Evolutionary conservation across 2,113 vertebrate genomes (phyloP).

Genomic region (Helogale parvula): DNA sequence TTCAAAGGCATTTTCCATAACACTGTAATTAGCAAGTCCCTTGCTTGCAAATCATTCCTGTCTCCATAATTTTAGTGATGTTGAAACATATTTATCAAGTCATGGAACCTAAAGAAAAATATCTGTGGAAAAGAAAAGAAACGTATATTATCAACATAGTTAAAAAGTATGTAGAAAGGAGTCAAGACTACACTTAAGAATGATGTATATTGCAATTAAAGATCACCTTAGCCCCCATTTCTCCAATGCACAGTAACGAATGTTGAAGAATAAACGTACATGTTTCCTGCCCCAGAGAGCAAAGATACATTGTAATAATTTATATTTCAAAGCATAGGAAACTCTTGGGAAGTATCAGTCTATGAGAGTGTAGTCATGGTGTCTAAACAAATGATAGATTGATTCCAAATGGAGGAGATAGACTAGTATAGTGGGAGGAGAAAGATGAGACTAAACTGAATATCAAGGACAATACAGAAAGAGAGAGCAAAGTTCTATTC

Average conservation of each 20-base stretch:
- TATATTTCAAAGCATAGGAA: not conserved
- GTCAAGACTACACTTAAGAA: not conserved
- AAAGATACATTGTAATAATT: not conserved
- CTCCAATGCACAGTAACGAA: not conserved
- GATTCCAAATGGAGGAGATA: not conserved
- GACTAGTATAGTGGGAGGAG: not conserved
- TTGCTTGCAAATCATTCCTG: not conserved
- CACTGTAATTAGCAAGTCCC: constrained; percentile 19
- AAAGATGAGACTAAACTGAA: not conserved
- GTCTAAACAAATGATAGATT: not conserved
- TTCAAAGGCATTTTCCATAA: not conserved
- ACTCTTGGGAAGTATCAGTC: not conserved
- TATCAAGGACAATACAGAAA: not conserved
- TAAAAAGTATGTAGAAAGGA: not conserved
- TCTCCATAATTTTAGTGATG: not conserved
- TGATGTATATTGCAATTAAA: not conserved
- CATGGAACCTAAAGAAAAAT: constrained; percentile 13
- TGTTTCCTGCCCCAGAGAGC: not conserved
- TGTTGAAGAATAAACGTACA: not conserved
- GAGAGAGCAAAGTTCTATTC: not conserved
- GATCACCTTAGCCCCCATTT: not conserved
- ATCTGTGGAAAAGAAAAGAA: not conserved
- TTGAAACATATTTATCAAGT: not conserved
- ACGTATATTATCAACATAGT: not conserved
- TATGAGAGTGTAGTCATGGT: not conserved